phyloP scores from a whole-genome alignment of 92 coral and sea anemone genomes.

The Meandrina meandrites region DNA sequence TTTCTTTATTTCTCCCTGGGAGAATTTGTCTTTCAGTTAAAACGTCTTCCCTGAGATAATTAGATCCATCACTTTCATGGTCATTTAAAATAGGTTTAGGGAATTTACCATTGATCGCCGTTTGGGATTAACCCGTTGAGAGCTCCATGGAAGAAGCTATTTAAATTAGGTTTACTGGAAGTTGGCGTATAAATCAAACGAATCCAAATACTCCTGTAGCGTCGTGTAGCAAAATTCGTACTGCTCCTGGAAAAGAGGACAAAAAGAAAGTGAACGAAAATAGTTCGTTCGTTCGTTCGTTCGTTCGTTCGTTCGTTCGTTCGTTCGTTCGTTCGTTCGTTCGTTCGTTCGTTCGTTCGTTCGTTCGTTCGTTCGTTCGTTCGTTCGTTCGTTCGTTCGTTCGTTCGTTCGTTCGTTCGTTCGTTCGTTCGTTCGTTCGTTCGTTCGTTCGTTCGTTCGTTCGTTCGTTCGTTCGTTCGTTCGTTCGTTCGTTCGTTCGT shows the following conservation, averaged over 20 bases:
- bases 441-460: background rate
- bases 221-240: slow-evolving; percentile 93
- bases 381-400: background rate
- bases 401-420: background rate
- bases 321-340: background rate
- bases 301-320: background rate
- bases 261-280: background rate
- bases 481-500: background rate
- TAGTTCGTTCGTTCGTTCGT: background rate
- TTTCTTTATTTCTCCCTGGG: background rate
- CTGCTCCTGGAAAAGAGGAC: slow-evolving; percentile 69
- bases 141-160: background rate
- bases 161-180: slow-evolving; percentile 48
- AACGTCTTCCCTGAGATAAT: background rate
- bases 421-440: background rate
- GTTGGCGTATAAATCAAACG: slow-evolving; percentile 85
- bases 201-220: slow-evolving; percentile 84
- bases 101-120: background rate
- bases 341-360: background rate
- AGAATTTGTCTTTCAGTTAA: background rate
- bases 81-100: background rate
- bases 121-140: background rate
- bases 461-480: background rate
- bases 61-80: background rate
- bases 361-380: background rate